These are phyloP conservation scores for Arion vulgaris DNA, from an alignment of 1,140 invertebrate species.

Conservation along the genomic window DNA sequence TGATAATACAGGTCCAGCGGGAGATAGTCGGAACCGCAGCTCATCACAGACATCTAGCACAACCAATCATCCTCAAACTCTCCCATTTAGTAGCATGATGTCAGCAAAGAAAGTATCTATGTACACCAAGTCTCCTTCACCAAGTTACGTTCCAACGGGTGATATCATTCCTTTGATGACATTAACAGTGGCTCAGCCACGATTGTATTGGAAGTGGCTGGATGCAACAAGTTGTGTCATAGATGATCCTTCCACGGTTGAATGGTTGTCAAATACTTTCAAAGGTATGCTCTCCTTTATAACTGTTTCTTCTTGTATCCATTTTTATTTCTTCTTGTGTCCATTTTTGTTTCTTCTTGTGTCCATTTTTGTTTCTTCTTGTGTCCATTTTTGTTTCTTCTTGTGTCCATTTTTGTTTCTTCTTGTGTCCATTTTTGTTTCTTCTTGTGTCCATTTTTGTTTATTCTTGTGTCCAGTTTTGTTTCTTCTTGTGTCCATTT, in stretches of 20 bases:
- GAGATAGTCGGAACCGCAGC: background rate
- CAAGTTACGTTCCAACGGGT: background rate
- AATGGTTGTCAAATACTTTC: slow-evolving; percentile 39
- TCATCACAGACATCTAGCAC: background rate
- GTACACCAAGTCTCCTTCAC: background rate
- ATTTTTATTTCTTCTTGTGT: background rate
- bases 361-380: background rate
- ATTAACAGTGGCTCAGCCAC: slow-evolving; percentile 43
- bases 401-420: no score
- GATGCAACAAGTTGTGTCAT: slow-evolving; percentile 45
- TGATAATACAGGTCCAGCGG: background rate
- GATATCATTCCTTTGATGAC: slow-evolving; percentile 25
- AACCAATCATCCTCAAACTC: background rate
- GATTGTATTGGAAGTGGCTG: slow-evolving; percentile 49
- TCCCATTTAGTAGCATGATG: background rate
- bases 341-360: background rate
- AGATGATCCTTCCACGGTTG: slow-evolving; percentile 44
- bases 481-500: no score
- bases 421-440: no score
- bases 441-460: no score
- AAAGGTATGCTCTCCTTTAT: slow-evolving; percentile 10
- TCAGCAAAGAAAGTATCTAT: background rate
- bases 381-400: no score
- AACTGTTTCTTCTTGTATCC: background rate
- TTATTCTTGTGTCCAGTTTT: no score